phyloP scores from a whole-genome alignment of 2,113 vertebrate genomes.

The Acrocephalus kingi region DNA sequence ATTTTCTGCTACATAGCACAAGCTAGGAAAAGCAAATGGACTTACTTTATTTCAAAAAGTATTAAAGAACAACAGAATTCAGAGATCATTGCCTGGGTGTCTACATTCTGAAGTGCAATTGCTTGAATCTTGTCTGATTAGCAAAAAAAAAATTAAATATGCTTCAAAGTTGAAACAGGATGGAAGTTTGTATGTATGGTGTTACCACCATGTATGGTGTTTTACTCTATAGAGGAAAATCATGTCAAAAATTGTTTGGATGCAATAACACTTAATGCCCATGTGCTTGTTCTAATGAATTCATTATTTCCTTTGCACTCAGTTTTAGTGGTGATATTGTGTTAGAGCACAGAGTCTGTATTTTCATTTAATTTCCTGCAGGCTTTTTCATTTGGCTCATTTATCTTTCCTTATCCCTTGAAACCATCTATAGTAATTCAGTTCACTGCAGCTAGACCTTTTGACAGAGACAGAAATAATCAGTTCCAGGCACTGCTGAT shows the following conservation, averaged over 20 bases:
- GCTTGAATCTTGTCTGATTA: neutral
- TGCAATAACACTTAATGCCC: neutral
- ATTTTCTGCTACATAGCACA: neutral
- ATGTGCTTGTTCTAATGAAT: neutral
- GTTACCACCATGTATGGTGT: neutral
- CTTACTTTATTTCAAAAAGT: neutral
- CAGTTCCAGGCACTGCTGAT: neutral
- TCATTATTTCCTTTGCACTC: slow-evolving; percentile 10
- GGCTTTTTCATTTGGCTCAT: slow-evolving; percentile 54
- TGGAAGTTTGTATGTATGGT: neutral
- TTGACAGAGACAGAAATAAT: slow-evolving; percentile 20
- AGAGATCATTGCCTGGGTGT: neutral
- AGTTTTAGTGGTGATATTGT: neutral
- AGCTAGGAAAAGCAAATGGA: neutral
- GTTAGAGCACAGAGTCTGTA: slow-evolving; percentile 40
- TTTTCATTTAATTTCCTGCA: slow-evolving; percentile 73
- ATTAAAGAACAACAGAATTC: neutral
- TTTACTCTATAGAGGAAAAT: neutral
- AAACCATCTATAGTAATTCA: slow-evolving; percentile 50
- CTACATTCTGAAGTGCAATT: neutral
- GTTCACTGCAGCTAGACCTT: slow-evolving; percentile 10
- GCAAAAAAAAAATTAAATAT: neutral
- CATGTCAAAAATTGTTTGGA: neutral
- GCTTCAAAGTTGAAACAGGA: neutral
- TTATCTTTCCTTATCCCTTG: slow-evolving; percentile 70